Evolutionary conservation across 2,797 vertebrate genomes (phyloP), one percentile per base, ranked within the genome.

Genomic region (Leuciscus waleckii): DNA sequence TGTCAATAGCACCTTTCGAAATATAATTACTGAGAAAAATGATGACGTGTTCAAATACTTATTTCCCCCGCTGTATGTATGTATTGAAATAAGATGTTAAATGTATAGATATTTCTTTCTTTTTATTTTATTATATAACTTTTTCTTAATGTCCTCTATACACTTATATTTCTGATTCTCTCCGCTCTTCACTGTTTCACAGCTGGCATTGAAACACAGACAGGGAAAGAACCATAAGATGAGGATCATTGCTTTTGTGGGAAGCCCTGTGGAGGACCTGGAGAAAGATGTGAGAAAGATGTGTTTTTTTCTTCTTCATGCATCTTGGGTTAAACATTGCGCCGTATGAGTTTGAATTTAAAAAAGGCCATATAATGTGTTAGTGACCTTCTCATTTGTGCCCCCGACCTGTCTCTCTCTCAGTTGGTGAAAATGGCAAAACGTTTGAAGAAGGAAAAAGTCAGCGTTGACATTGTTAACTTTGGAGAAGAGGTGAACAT

Each of bases 221-320:
- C 98, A 99, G 89, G 98, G 98, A 75, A 99, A 99, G 93, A 99
- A 99, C 91, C 98, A 99, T 94, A 99, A 99, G 94, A 98, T 99
- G 97, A 94, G 98, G 32, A 99, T 99, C 93, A 98, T 99, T 2
- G 98, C 97, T 84, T 99, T 99, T n/a, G 97, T 99, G 5, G 98
- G 98, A 13, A 99, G 98, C 91, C 98, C 98, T 0, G 97, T 99
- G 82, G 97, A 98, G 84, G 98, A 99, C 84, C 97, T 94, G 0
- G 98, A 99, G 94, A 99, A 99, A 91, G 98, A 99, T 0, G 98
- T 98, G 92, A 97, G 93, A 99, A 99, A 91, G 97, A 99, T 0
- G 98, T 98, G 92, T 96, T 93, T 46, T 46, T 49, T 4, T 19
- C 13, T 51, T 32, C 35, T 23, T 35, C 13, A 54, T 54, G 8